These are phyloP conservation scores for Hoplostethus atlanticus DNA, from an alignment of 2,797 vertebrate species.

Conservation along the genomic window DNA sequence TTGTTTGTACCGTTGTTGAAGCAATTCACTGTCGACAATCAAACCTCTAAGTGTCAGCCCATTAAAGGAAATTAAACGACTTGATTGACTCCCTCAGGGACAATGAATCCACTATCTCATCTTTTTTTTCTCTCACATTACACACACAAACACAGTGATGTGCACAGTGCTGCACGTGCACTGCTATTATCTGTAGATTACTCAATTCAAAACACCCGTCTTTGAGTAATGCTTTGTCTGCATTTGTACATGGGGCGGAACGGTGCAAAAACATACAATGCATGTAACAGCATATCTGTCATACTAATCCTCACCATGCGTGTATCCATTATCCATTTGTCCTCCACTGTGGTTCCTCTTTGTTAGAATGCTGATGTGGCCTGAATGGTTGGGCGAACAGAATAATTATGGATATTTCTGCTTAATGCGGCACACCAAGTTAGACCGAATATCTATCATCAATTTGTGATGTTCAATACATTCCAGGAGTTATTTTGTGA, in stretches of 20 bases:
- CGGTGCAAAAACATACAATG: constrained; percentile 58
- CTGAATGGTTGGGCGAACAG: constrained; percentile 64
- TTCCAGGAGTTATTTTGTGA: not conserved
- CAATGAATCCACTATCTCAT: constrained; percentile 46
- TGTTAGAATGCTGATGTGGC: constrained; percentile 69
- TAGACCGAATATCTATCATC: constrained; percentile 22
- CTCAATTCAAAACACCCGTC: constrained; percentile 66
- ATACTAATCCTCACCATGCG: constrained; percentile 63
- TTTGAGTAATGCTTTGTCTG: constrained; percentile 75
- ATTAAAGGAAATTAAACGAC: constrained; percentile 64
- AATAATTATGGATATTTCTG: constrained; percentile 75
- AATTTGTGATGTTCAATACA: not conserved
- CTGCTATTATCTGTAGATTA: constrained; percentile 67
- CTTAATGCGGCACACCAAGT: constrained; percentile 65
- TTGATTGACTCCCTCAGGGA: constrained; percentile 60
- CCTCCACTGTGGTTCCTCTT: constrained; percentile 60
- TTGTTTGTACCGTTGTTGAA: constrained; percentile 20
- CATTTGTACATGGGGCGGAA: constrained; percentile 53
- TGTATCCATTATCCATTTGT: constrained; percentile 61
- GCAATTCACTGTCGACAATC: constrained; percentile 39
- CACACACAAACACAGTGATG: constrained; percentile 27
- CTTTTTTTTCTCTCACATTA: constrained; percentile 17
- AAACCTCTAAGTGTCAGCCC: constrained; percentile 38
- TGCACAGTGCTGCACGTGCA: constrained; percentile 29
- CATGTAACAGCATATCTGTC: constrained; percentile 48